phyloP scores from a whole-genome alignment of 2,888 invertebrate genomes.

The Megastigmus dorsalis region DNA sequence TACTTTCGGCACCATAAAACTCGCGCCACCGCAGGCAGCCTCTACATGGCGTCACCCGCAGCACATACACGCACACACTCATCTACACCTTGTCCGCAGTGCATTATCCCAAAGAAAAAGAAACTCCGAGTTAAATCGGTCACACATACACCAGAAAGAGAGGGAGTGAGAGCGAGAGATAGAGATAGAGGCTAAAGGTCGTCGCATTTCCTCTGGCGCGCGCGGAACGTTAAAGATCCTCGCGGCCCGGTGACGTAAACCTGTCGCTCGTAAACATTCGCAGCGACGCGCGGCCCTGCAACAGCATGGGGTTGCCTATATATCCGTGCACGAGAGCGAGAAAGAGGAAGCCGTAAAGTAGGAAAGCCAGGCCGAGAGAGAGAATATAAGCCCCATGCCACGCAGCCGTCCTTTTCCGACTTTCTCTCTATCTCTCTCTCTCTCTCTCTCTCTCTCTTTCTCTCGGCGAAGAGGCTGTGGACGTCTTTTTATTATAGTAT shows the following conservation, averaged over 20 bases:
- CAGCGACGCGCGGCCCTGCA: not conserved
- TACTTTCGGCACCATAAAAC: not conserved
- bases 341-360: constrained; percentile 41
- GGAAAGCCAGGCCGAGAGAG: not conserved
- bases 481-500: too few species aligned
- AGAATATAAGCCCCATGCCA: not conserved
- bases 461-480: too few species aligned
- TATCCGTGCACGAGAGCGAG: too few species aligned
- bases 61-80: not conserved
- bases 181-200: constrained; percentile 1
- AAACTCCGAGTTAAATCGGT: not conserved
- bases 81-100: not conserved
- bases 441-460: too few species aligned
- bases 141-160: not conserved
- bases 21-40: not conserved
- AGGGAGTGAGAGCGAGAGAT: not conserved
- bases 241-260: constrained; percentile 45
- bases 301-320: not conserved
- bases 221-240: constrained; percentile 16
- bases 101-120: not conserved
- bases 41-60: not conserved
- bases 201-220: not conserved
- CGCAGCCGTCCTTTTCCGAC: not conserved
- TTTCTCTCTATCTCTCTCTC: too few species aligned
- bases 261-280: constrained; percentile 48